Evolutionary conservation across 2,113 vertebrate species (phyloP).

Genomic region (Nanorana parkeri): DNA sequence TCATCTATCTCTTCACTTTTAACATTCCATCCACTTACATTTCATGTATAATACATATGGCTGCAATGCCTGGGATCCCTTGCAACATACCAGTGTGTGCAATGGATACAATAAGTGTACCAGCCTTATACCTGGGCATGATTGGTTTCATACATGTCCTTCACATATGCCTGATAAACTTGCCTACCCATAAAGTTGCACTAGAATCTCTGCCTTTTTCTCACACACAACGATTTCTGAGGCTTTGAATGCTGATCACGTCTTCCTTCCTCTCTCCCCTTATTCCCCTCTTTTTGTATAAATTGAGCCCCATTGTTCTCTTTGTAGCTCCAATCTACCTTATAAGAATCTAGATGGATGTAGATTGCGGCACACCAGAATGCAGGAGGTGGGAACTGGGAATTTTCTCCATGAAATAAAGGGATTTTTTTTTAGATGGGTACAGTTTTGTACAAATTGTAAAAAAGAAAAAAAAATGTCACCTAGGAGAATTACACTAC

Average conservation of each 20-base stretch:
- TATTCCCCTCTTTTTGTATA: constrained; percentile 64
- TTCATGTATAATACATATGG: not conserved
- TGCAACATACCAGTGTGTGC: not conserved
- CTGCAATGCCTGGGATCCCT: not conserved
- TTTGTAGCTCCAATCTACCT: constrained; percentile 69
- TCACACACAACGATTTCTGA: constrained; percentile 46
- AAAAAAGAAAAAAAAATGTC: not conserved
- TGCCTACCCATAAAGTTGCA: constrained; percentile 45
- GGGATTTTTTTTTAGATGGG: not conserved
- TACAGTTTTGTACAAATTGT: not conserved
- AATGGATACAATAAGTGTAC: not conserved
- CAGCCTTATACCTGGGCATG: not conserved
- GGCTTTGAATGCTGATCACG: constrained; percentile 69
- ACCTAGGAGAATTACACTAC: not conserved
- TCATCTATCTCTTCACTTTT: not conserved
- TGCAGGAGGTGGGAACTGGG: constrained; percentile 21
- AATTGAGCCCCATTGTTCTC: constrained; percentile 69
- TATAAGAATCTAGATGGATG: constrained; percentile 68
- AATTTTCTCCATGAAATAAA: not conserved
- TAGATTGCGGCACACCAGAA: constrained; percentile 61
- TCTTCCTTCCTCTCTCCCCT: constrained; percentile 64
- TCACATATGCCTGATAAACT: not conserved
- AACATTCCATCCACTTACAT: no score
- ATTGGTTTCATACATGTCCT: not conserved
- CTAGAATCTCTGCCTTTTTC: not conserved